Base-by-base conservation (phyloP, 2,113 vertebrate species). In the Scalopus aquaticus region DNA sequence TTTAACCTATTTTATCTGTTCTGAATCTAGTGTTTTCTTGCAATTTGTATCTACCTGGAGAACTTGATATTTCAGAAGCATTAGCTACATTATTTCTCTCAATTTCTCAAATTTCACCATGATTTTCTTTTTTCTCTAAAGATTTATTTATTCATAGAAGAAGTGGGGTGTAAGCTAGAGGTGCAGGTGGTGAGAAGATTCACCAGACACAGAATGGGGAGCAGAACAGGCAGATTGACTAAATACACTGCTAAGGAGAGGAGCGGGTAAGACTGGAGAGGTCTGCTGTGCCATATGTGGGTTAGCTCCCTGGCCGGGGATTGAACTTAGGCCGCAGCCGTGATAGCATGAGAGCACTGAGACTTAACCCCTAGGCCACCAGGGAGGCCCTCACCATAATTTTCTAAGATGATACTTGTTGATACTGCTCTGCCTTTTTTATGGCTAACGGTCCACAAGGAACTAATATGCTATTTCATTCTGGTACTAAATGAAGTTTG, bases 11-110 rank as follows among this genome's bases (percentile, higher is more conserved):
- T 60, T 15, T 60, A 20, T 67, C 42, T 94, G 7, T 87, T 77
- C 32, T 84, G 65, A 84, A 80, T 88, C 49, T 78, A 73, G 15
- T 82, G 51, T 90, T 83, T 95, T 81, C 54, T 32, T 94, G n/a
- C 54, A 91, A 77, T 78, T 88, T n/a, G 37, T 67, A 60, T 77
- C 78, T 90, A 26, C 32, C 9, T 88, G 28, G 46, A 77, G 64
- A 46, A 93, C 32, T 65, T 76, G 49, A 1, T 76, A 24, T 73
- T 88, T 80, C n/a, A 74, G 42, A 86, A 69, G 56, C 78, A 2
- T 54, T 72, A 22, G 44, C 49, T 58, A 70, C 28, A 72, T 77
- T 28, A 30, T 64, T 70, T 83, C 35, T 44, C n/a, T 15, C 20
- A 56, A 10, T 6, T 56, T 56, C 54, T 56, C 54, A 56, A 22